These are phyloP conservation scores for Acanthopagrus latus DNA, from an alignment of 2,797 vertebrate genomes.

Conservation along the genomic window DNA sequence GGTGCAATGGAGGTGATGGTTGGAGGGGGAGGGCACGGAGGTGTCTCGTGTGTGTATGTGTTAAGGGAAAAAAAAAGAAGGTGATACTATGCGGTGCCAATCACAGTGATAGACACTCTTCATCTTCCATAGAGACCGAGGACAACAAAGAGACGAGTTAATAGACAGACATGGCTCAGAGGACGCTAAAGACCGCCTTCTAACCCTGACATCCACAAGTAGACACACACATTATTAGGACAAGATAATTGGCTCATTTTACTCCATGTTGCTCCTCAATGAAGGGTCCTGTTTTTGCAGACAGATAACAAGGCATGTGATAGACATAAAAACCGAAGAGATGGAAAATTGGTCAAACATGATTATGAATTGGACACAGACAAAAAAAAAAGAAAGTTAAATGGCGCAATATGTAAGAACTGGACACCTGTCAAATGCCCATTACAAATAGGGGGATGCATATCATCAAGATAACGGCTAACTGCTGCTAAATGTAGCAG, in stretches of 20 bases:
- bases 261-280: constrained; percentile 37
- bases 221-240: constrained; percentile 56
- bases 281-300: constrained; percentile 30
- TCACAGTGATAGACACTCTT: constrained; percentile 71
- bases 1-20: constrained; percentile 48
- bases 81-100: constrained; percentile 59
- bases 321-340: background rate
- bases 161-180: constrained; percentile 64
- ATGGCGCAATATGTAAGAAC: no score
- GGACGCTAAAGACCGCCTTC: constrained; percentile 60
- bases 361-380: background rate
- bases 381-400: background rate
- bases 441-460: no score
- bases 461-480: no score
- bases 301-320: constrained; percentile 5
- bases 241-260: constrained; percentile 69
- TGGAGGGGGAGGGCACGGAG: constrained; percentile 26
- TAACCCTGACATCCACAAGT: constrained; percentile 54
- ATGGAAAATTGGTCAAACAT: background rate
- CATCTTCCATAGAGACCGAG: constrained; percentile 62
- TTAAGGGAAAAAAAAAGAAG: constrained; percentile 53
- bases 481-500: no score
- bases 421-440: no score
- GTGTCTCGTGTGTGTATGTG: constrained; percentile 27
- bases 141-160: constrained; percentile 70